Conservation (phyloP, 2,888 invertebrate genomes). For the Luperina nickerlii region DNA sequence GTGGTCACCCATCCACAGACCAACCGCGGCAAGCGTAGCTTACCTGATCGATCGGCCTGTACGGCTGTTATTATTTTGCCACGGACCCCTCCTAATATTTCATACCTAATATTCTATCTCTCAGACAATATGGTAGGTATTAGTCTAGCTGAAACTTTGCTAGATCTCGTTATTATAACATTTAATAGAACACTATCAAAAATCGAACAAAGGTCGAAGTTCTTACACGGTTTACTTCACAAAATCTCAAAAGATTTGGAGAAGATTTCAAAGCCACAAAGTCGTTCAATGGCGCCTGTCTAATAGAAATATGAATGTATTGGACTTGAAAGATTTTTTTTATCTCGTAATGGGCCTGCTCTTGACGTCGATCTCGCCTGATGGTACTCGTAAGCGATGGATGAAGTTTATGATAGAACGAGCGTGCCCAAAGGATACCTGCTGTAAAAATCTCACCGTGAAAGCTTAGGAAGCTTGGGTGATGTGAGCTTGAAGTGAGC, state of each 20-base stretch:
- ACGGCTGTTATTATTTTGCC: no score
- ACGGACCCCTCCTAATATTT: no score
- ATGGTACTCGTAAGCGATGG: background rate
- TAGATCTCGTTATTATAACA: conserved; percentile 11
- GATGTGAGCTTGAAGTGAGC: no score
- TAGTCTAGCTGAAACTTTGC: background rate
- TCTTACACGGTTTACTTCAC: conserved; percentile 45
- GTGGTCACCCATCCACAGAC: no score
- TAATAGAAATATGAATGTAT: conserved; percentile 24
- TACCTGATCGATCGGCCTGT: no score
- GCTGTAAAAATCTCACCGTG: background rate
- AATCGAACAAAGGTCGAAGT: conserved; percentile 2
- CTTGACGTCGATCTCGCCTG: background rate
- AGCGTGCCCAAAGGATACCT: background rate
- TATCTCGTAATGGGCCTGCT: background rate
- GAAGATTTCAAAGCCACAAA: conserved; percentile 23
- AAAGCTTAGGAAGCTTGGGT: background rate
- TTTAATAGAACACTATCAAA: conserved; percentile 30
- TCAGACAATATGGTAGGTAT: background rate
- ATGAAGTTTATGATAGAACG: background rate
- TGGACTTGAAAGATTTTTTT: conserved; percentile 16
- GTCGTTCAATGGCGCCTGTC: conserved; percentile 9
- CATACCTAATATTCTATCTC: background rate
- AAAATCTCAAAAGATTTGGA: conserved; percentile 41
- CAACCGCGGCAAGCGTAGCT: no score